Evolutionary conservation across 30 jellyfish, hydroid and myxozoan genomes (phyloP), one percentile per base, ranked within the genome.

Genomic region (Nemopilema nomurai): DNA sequence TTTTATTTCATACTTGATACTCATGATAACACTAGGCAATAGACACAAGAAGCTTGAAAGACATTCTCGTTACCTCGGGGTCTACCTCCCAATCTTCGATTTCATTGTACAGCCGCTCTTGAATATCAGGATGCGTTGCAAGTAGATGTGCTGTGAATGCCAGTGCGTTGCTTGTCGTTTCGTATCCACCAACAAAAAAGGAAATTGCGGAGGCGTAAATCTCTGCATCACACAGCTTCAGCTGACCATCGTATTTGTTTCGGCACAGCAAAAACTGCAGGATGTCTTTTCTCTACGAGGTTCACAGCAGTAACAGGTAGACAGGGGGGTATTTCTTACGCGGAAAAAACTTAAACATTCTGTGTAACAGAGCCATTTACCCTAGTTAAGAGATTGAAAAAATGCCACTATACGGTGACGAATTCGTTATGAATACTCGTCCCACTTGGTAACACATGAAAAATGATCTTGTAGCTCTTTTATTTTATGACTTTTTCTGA

Each of bases 101-200:
- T 50, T 83, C 91, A 28, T 83, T 31, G 71, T 83, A 31, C 80
- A 83, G 75, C 67, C 91, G 79, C 31, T 83, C 77, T 71, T 83
- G 91, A 18, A 83, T 52, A 1, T 83, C 79, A 28, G 91, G 91
- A 71, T 83, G 91, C 80, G 71, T 31, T 6, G 91, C 91, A 51
- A 83, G 82, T 26, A 83, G 78, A 21, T 83, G 71, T 4, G 91
- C 53, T 7, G 91, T 83, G 65, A 16, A 83, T 7, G 91, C 79
- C 67, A 83, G 63, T 18, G 81, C 86, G 53, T 71, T 71, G 63
- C 91, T 83, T 21, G 91, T 83, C 1, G 91, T 83, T 32, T 83
- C 91, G 64, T 83, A 83, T 20, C 91, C 91, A 71, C 81, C 91
- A 70, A 83, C 33, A 22, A 83, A 62, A 26, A 83, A 83, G 33